Evolutionary conservation across 2,113 vertebrate species (phyloP).

Genomic region (Symphodus melops): DNA sequence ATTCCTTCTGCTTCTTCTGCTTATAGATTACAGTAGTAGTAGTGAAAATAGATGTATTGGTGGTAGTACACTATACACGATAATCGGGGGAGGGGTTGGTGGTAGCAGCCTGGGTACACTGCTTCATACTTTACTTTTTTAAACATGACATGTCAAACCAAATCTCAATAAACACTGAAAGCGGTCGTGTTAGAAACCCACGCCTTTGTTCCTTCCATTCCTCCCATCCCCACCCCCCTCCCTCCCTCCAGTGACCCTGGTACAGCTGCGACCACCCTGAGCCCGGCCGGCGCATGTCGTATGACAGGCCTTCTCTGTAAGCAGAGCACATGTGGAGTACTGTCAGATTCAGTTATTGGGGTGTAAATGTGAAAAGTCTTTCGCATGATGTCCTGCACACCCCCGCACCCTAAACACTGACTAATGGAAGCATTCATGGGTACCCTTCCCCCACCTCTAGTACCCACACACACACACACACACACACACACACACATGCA

Average conservation of each 20-base stretch:
- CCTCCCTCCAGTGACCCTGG: constrained; percentile 23
- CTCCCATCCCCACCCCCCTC: too few relatives aligned
- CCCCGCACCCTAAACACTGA: constrained; percentile 16
- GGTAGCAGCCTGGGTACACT: too few relatives aligned
- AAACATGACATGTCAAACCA: background rate
- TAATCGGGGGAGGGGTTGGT: too few relatives aligned
- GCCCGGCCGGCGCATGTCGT: background rate
- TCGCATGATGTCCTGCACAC: background rate
- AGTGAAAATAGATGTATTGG: too few relatives aligned
- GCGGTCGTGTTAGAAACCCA: background rate
- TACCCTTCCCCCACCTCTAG: background rate
- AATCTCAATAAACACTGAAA: background rate
- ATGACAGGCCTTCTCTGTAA: constrained; percentile 26
- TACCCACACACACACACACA: too few relatives aligned
- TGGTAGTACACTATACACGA: too few relatives aligned
- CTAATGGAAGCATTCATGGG: constrained; percentile 23
- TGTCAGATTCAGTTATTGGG: constrained; percentile 52
- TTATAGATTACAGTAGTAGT: too few relatives aligned
- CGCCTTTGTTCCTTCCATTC: background rate
- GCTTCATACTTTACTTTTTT: too few relatives aligned
- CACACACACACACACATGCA: background rate
- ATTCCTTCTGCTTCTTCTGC: too few relatives aligned
- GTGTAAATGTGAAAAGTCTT: constrained; percentile 37
- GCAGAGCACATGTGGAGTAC: constrained; percentile 15
- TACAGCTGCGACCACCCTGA: background rate